Evolutionary conservation across 1,140 invertebrate genomes (phyloP), one percentile per base, ranked within the genome.

Genomic region (Lepidurus arcticus): DNA sequence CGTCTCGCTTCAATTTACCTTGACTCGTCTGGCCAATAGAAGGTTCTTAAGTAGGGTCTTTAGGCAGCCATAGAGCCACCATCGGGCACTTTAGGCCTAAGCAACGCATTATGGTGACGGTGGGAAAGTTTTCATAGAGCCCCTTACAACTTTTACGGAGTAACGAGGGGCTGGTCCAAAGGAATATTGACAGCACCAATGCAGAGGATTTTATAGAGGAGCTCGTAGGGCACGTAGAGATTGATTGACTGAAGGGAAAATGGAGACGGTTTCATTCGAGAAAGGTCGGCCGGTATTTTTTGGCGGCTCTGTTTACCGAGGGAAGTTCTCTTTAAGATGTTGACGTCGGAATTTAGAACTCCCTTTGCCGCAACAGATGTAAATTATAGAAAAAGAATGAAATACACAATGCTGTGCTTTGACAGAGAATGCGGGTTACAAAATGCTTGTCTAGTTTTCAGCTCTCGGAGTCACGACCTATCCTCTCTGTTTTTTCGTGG

Each of bases 1-100:
- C 53, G 53, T 65, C 53, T n/a, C 53, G 53, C 53, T 65, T 65
- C 53, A 65, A 65, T 65, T 65, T 65, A 65, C 53, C 53, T 65
- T 65, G 16, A 65, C 53, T 65, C 21, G 53, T 65, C 53, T 65
- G 53, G 53, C 53, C 53, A 65, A 65, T 65, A 7, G 53, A 65
- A 65, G 53, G 53, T 13, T 65, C 53, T 65, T 65, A 65, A 65
- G 53, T 65, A 65, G 53, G 53, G 53, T 65, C 53, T 65, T 65
- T 65, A 65, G 53, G 34, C 34, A 65, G 53, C 53, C 53, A 65
- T 34, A 34, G 34, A 34, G 34, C 34, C 34, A 34, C 34, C 53
- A 65, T 21, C 13, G 21, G 53, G 53, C 53, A 65, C 53, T 65
- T 65, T n/a, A 16, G 53, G 53, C 53, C 53, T 65, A 65, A n/a